These are phyloP conservation scores for Phrynosoma blainvillii DNA, from an alignment of 2,113 vertebrate genomes.

Conservation along the genomic window DNA sequence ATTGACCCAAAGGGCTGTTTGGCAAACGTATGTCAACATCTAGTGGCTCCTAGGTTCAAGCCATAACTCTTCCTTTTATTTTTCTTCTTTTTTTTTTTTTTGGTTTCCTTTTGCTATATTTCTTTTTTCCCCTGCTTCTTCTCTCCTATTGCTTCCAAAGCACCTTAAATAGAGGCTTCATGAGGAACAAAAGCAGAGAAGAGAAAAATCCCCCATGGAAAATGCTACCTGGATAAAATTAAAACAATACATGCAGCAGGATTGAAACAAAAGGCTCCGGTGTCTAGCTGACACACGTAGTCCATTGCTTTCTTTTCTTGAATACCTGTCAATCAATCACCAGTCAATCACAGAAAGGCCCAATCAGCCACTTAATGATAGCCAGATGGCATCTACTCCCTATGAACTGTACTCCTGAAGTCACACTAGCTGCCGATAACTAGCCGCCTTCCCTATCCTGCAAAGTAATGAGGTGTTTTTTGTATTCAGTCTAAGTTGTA, in stretches of 20 bases:
- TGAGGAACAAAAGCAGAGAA: neutral
- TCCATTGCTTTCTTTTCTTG: constrained; percentile 35
- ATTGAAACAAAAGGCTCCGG: constrained; percentile 37
- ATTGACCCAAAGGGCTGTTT: constrained; percentile 4
- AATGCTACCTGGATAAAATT: constrained; percentile 33
- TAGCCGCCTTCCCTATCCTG: constrained; percentile 43
- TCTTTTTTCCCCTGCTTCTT: neutral
- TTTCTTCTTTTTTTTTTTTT: neutral
- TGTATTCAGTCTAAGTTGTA: constrained; percentile 65
- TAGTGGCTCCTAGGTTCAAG: neutral
- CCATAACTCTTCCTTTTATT: neutral
- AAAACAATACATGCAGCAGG: constrained; percentile 40
- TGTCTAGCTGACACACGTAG: neutral
- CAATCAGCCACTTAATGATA: constrained; percentile 68
- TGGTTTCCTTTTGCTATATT: neutral
- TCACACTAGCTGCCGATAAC: constrained; percentile 55
- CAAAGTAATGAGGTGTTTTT: constrained; percentile 64
- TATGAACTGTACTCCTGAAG: constrained; percentile 69
- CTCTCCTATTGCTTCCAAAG: constrained; percentile 21
- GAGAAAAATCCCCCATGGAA: constrained; percentile 40
- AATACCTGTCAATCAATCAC: constrained; percentile 74
- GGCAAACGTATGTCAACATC: neutral
- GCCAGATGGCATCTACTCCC: constrained; percentile 70
- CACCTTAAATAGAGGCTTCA: constrained; percentile 47
- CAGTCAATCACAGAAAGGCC: constrained; percentile 68